A percentile compares a stretch with the other conserved stretches of the same genome.
Evolutionary conservation across 2,888 invertebrate species (phyloP).

Genomic region (Tinea pellionella): DNA sequence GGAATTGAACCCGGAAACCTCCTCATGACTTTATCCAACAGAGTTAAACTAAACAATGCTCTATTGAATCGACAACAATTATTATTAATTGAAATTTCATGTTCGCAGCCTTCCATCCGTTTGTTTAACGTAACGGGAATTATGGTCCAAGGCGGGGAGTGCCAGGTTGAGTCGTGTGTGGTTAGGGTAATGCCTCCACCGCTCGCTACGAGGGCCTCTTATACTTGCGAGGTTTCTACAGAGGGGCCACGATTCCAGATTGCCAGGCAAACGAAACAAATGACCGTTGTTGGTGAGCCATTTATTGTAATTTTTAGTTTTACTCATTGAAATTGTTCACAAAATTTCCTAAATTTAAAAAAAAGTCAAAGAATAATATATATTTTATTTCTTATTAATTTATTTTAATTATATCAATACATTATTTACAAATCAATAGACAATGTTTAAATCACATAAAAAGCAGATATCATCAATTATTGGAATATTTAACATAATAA

Average conservation of each 20-base stretch:
- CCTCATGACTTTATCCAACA: too few relatives aligned
- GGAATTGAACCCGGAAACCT: too few relatives aligned
- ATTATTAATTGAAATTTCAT: not conserved
- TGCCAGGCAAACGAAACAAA: slow-evolving; percentile 53
- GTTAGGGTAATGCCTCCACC: slow-evolving; percentile 58
- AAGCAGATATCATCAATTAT: too few relatives aligned
- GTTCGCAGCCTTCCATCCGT: slow-evolving; percentile 45
- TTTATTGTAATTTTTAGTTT: not conserved
- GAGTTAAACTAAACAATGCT: too few relatives aligned
- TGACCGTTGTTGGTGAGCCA: slow-evolving; percentile 59
- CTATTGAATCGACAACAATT: slow-evolving; percentile 8
- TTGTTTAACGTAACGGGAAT: slow-evolving; percentile 55
- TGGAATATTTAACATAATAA: too few relatives aligned
- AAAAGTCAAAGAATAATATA: too few relatives aligned
- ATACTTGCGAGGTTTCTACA: slow-evolving; percentile 58
- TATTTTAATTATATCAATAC: too few relatives aligned
- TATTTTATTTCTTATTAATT: too few relatives aligned
- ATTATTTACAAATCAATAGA: too few relatives aligned
- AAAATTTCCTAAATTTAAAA: too few relatives aligned
- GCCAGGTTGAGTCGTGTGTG: slow-evolving; percentile 43
- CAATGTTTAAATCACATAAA: too few relatives aligned
- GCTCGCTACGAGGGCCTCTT: slow-evolving; percentile 47
- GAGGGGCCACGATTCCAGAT: slow-evolving; percentile 61
- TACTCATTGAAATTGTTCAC: not conserved
- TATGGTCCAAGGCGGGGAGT: slow-evolving; percentile 55